phyloP scores from a whole-genome alignment of 2,113 vertebrate genomes.

The Leptocoma aspasia region DNA sequence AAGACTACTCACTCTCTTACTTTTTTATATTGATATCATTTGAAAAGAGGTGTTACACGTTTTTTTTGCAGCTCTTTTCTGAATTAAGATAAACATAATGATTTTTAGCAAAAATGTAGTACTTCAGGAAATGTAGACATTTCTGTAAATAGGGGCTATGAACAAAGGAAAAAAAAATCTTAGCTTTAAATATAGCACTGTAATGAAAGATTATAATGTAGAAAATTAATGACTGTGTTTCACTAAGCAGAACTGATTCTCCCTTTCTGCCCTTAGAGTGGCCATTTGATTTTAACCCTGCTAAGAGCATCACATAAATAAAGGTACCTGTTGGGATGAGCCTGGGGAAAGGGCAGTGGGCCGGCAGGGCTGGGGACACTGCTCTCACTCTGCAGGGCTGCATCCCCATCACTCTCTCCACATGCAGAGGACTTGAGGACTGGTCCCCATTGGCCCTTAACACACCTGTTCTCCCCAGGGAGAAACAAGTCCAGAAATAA shows the following conservation, averaged over 20 bases:
- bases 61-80: background rate
- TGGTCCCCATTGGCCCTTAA: background rate
- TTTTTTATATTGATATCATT: background rate
- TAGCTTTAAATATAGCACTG: background rate
- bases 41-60: background rate
- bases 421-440: background rate
- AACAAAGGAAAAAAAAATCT: background rate
- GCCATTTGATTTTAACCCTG: background rate
- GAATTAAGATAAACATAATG: background rate
- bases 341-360: background rate
- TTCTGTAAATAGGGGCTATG: background rate
- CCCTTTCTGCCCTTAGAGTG: background rate
- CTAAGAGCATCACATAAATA: background rate
- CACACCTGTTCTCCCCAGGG: background rate
- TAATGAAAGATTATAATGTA: background rate
- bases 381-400: background rate
- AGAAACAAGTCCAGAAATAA: background rate
- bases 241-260: background rate
- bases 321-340: background rate
- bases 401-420: background rate
- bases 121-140: background rate
- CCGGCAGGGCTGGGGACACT: background rate
- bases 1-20: background rate
- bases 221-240: conserved; percentile 8
- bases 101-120: background rate